A percentile compares a stretch with the other conserved stretches of the same genome.
These are phyloP conservation scores for Acrossocheilus fasciatus DNA, from an alignment of 2,797 vertebrate genomes.

Conservation along the genomic window DNA sequence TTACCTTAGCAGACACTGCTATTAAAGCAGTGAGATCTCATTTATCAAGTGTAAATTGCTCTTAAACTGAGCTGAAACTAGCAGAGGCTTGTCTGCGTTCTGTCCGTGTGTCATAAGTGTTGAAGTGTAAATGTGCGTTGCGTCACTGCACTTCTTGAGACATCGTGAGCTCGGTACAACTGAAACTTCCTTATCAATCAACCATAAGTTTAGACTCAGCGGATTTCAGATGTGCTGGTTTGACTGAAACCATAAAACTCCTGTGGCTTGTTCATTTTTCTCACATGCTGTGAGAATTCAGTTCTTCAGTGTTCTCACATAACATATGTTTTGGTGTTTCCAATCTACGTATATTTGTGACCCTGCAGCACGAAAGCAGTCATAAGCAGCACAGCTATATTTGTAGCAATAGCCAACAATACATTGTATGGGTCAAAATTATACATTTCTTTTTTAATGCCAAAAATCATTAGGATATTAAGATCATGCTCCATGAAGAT, in stretches of 20 bases:
- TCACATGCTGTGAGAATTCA: not conserved
- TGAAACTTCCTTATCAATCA: not conserved
- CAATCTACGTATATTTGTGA: no score
- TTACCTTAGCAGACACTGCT: not conserved
- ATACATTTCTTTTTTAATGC: no score
- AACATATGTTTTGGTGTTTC: accelerated
- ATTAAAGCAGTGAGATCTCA: not conserved
- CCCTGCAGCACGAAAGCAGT: not conserved
- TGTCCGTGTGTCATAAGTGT: not conserved
- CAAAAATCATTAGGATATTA: no score
- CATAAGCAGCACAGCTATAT: no score
- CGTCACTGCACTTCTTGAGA: not conserved
- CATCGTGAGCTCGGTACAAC: not conserved
- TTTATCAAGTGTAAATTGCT: not conserved
- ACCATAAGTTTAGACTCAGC: not conserved
- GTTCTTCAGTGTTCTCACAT: not conserved
- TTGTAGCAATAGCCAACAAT: no score
- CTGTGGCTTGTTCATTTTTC: not conserved
- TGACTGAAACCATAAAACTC: not conserved
- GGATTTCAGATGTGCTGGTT: not conserved
- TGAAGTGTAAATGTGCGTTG: not conserved
- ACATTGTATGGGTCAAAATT: no score
- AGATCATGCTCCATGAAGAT: no score
- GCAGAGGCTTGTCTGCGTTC: not conserved
- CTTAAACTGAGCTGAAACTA: not conserved